Evolutionary conservation across 1,140 invertebrate genomes (phyloP).

Genomic region (Drosophila lowei): DNA sequence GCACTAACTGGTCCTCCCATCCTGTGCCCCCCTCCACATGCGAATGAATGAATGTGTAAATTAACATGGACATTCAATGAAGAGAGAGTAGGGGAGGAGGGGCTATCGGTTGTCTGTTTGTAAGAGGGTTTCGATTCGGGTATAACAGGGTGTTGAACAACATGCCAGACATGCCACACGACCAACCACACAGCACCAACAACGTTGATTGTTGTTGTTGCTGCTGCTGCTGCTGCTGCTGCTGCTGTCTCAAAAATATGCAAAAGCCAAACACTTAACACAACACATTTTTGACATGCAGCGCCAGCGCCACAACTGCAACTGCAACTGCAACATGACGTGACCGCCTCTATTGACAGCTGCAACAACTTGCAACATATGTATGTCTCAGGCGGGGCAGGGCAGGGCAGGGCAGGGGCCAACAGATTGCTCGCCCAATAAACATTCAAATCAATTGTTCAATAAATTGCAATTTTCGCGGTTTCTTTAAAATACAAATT

Average conservation of each 20-base stretch:
- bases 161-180: conserved; percentile 63
- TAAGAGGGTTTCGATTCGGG: conserved; percentile 10
- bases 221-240: background rate
- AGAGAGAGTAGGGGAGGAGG: background rate
- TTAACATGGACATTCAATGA: conserved; percentile 14
- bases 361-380: conserved; percentile 75
- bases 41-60: conserved; percentile 8
- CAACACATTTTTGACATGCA: conserved; percentile 71
- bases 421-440: conserved; percentile 53
- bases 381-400: conserved; percentile 45
- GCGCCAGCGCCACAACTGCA: conserved; percentile 21
- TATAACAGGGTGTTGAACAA: conserved; percentile 68
- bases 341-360: conserved; percentile 70
- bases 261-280: conserved; percentile 74
- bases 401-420: conserved; percentile 17
- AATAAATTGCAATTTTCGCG: conserved; percentile 57
- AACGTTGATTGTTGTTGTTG: too few relatives aligned
- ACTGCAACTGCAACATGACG: conserved; percentile 51
- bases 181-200: background rate
- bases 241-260: conserved; percentile 54
- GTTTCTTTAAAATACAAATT: conserved; percentile 1
- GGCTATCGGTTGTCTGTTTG: too few relatives aligned
- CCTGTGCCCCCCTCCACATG: background rate
- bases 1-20: background rate
- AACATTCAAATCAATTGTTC: conserved; percentile 69